Evolutionary conservation across 2,888 invertebrate genomes (phyloP).

Genomic region (Athalia circularis): DNA sequence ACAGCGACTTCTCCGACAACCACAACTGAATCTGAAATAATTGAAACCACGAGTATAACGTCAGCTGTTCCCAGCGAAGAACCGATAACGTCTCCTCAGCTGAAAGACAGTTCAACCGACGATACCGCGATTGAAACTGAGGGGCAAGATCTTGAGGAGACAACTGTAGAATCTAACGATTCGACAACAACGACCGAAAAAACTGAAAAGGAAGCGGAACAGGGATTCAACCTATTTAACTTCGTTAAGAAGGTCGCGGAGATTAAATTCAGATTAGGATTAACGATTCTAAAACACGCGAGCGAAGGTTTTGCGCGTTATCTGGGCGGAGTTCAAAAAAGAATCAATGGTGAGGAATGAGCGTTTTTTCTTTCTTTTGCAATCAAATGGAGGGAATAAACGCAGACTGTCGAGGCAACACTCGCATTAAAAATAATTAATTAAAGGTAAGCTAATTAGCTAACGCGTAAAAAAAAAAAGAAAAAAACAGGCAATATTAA

Average conservation of each 20-base stretch:
- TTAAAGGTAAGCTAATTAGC: conserved; percentile 4
- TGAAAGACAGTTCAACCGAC: conserved; percentile 46
- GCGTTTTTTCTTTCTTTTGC: neutral
- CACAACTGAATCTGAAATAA: neutral
- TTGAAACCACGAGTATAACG: conserved; percentile 5
- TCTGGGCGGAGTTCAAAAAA: conserved; percentile 78
- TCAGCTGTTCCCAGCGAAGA: conserved; percentile 17
- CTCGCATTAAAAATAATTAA: neutral
- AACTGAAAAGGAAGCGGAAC: conserved; percentile 50
- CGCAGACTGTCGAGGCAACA: conserved; percentile 25
- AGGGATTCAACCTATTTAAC: conserved; percentile 69
- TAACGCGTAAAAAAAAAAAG: neutral
- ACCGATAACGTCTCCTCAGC: conserved; percentile 39
- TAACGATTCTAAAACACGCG: conserved; percentile 82
- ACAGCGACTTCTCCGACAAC: conserved; percentile 38
- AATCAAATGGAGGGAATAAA: neutral
- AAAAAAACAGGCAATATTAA: neutral
- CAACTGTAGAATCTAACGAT: conserved; percentile 59
- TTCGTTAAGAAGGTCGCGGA: conserved; percentile 81
- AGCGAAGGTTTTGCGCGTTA: conserved; percentile 82
- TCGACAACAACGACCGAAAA: conserved; percentile 50
- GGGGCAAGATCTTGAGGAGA: conserved; percentile 52
- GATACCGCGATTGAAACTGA: conserved; percentile 47
- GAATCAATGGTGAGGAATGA: conserved; percentile 69
- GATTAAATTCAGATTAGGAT: conserved; percentile 81